phyloP scores from a whole-genome alignment of 2,888 invertebrate genomes.

The Macrophya annulata region DNA sequence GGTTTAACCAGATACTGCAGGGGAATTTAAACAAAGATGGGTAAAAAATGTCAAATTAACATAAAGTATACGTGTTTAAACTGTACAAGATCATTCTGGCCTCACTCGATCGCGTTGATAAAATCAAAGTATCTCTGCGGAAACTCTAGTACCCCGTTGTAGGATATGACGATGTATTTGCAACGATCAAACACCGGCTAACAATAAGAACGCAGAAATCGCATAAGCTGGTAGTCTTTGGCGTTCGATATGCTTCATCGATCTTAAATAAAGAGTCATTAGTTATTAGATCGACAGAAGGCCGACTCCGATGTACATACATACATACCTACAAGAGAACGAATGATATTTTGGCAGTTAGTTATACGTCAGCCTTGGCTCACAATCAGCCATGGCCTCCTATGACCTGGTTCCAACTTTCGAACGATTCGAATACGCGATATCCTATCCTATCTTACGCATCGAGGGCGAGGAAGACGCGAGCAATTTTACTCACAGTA shows the following conservation, averaged over 20 bases:
- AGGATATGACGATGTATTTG: conserved; percentile 21
- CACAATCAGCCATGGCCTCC: conserved; percentile 42
- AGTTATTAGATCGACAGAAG: conserved; percentile 50
- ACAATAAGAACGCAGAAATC: conserved; percentile 13
- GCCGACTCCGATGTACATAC: conserved; percentile 24
- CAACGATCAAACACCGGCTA: not conserved
- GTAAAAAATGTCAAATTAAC: not conserved
- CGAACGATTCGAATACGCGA: conserved; percentile 48
- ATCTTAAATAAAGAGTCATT: conserved; percentile 54
- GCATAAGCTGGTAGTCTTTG: conserved; percentile 21
- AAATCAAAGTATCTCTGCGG: not conserved
- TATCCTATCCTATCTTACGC: conserved; percentile 1
- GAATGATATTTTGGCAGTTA: conserved; percentile 48
- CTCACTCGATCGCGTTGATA: conserved; percentile 24
- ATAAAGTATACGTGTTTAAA: not conserved
- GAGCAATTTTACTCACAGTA: not conserved
- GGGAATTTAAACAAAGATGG: not conserved
- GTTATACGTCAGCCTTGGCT: conserved; percentile 48
- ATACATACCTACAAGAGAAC: not conserved
- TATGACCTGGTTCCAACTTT: conserved; percentile 50
- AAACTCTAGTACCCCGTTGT: not conserved
- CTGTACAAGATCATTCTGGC: not conserved
- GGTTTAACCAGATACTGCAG: not conserved
- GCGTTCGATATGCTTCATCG: conserved; percentile 43
- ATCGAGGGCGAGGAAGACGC: conserved; percentile 13